phyloP scores from a whole-genome alignment of 2,797 vertebrate genomes.

The Trichosurus vulpecula region DNA sequence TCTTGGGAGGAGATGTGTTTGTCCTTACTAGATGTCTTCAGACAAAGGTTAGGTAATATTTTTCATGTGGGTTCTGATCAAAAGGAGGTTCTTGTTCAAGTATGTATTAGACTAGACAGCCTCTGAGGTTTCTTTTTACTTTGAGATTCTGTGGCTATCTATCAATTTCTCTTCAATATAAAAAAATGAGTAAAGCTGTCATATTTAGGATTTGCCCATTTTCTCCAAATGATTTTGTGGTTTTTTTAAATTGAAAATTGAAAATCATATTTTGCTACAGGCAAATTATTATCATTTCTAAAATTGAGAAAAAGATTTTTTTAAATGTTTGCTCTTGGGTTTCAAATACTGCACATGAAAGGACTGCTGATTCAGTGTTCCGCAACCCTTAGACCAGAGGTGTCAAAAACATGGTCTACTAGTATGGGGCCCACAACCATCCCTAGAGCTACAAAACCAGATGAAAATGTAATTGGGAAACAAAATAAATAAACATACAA shows the following conservation, averaged over 20 bases:
- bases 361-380: background rate
- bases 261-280: background rate
- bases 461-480: background rate
- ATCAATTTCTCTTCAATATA: background rate
- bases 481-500: background rate
- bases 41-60: background rate
- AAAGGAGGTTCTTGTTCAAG: background rate
- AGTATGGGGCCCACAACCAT: background rate
- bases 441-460: background rate
- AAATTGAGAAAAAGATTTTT: background rate
- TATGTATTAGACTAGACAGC: background rate
- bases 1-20: background rate
- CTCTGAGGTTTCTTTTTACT: background rate
- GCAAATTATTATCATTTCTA: background rate
- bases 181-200: background rate
- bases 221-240: background rate
- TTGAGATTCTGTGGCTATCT: background rate
- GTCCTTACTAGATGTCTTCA: background rate
- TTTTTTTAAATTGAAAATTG: background rate
- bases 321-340: background rate
- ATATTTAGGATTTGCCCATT: background rate
- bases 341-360: background rate
- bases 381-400: background rate
- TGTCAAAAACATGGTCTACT: background rate
- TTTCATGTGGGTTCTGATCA: background rate